These are phyloP conservation scores for Perithous albicinctus DNA, from an alignment of 2,888 invertebrate genomes.

Conservation along the genomic window DNA sequence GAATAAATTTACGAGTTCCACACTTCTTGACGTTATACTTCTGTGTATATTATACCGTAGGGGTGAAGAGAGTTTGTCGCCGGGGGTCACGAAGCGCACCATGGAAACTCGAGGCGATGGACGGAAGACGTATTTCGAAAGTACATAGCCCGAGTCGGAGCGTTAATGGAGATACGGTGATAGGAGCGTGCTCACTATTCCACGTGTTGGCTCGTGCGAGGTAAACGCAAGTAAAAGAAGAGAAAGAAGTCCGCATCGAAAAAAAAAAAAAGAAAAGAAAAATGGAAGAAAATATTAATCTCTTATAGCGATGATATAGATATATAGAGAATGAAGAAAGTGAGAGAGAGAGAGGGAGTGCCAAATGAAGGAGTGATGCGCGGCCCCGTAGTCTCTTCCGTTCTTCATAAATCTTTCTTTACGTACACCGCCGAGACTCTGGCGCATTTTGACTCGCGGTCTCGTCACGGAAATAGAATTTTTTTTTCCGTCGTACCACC, in stretches of 20 bases:
- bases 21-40: conserved; percentile 19
- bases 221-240: conserved; percentile 12
- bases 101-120: conserved; percentile 57
- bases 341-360: conserved; percentile 29
- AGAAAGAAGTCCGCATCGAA: conserved; percentile 11
- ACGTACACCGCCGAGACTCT: conserved; percentile 63
- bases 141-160: conserved; percentile 56
- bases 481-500: conserved; percentile 64
- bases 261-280: conserved; percentile 19
- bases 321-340: too few species aligned
- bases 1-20: conserved; percentile 64
- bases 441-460: conserved; percentile 57
- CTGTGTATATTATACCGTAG: neutral
- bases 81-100: conserved; percentile 31
- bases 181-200: conserved; percentile 50
- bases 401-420: conserved; percentile 76
- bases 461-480: conserved; percentile 70
- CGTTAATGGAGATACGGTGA: conserved; percentile 69
- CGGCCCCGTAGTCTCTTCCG: conserved; percentile 69
- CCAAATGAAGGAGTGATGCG: conserved; percentile 63
- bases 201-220: conserved; percentile 57
- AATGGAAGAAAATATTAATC: conserved; percentile 53
- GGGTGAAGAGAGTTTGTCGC: conserved; percentile 48
- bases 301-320: conserved; percentile 27
- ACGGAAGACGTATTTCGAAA: conserved; percentile 67